Base-by-base conservation (phyloP, 2,888 invertebrate species). In the Melieria crassipennis region DNA sequence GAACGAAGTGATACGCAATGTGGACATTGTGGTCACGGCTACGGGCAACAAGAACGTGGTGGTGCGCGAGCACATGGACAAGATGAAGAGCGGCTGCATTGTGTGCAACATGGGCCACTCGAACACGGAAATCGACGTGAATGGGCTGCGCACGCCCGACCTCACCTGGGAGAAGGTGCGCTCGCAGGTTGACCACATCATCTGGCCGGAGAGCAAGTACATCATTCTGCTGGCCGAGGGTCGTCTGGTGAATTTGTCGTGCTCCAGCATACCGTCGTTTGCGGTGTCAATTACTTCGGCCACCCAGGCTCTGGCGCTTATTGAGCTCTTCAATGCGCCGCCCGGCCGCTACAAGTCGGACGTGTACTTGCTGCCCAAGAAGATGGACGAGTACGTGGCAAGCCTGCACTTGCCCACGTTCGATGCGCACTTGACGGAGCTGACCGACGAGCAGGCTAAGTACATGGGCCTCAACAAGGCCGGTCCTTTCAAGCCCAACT, bases 361-460 rank as follows among this genome's bases (percentile, higher is more conserved):
- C 86, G 98, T 99, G 16, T 99, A 99, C 88, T 90, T 99, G 77
- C 89, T 99, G 81, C 99, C 99, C 66, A 99, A 99, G 89, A 99
- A 99, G 89, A 98, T 99, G 98, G 95, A 99, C 88, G 99, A 99
- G 83, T 98, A 98, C 87, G 99, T 99, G 42, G 98, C 99, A 11
- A 97, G 96, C 77, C 90, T 99, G 58, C 99, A 99, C 88, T 89
- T 99, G 82, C 96, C 98, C 7, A 96, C 97, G 16, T 99, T 99
- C 86, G 98, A 98, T 89, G 98, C 98, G 30, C 98, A 98, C 84
- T 89, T 99, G 79, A 99, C 98, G 0, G 98, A 99, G 85, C 89
- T 99, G 67, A 91, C 93, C 5, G 98, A 99, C 86, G 98, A 98
- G 82, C 98, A 99, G 88, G 97, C 98, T 61, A 97, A 97, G 86